Evolutionary conservation across 2,888 invertebrate species (phyloP).

Genomic region (Congeria kusceri): DNA sequence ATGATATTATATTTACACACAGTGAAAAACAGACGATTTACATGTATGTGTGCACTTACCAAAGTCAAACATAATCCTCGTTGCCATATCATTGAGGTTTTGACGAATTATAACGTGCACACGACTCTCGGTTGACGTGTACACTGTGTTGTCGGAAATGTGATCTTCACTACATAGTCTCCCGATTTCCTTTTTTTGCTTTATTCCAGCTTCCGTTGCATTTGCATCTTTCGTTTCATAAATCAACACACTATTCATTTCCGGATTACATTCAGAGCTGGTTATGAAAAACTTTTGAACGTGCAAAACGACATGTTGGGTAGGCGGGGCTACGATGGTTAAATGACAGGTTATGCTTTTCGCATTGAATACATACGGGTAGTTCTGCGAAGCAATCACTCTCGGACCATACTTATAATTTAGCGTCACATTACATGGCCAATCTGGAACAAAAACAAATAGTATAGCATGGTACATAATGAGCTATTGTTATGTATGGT

Average conservation of each 20-base stretch:
- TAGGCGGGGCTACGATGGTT: constrained; percentile 17
- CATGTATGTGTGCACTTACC: constrained; percentile 5
- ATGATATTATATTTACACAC: too few relatives aligned
- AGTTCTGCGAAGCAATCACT: constrained; percentile 28
- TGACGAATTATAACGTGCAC: constrained; percentile 1
- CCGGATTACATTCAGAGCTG: neutral
- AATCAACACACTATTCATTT: constrained; percentile 6
- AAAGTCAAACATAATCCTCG: constrained; percentile 10
- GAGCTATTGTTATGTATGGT: too few relatives aligned
- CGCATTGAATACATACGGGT: constrained; percentile 17
- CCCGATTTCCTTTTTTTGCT: too few relatives aligned
- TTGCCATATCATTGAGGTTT: neutral
- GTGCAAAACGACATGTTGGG: constrained; percentile 1
- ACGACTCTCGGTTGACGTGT: neutral
- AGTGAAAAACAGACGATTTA: neutral
- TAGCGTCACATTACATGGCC: constrained; percentile 49
- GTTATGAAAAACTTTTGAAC: constrained; percentile 12
- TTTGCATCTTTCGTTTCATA: neutral
- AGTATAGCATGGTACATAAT: neutral
- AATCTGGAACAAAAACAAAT: constrained; percentile 30
- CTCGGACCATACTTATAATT: constrained; percentile 34
- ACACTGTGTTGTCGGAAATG: too few relatives aligned
- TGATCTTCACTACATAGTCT: too few relatives aligned
- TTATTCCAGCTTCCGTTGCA: neutral
- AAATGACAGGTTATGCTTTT: constrained; percentile 8